Base-by-base conservation (phyloP, 2,797 vertebrate genomes). In the Fundulus diaphanus region DNA sequence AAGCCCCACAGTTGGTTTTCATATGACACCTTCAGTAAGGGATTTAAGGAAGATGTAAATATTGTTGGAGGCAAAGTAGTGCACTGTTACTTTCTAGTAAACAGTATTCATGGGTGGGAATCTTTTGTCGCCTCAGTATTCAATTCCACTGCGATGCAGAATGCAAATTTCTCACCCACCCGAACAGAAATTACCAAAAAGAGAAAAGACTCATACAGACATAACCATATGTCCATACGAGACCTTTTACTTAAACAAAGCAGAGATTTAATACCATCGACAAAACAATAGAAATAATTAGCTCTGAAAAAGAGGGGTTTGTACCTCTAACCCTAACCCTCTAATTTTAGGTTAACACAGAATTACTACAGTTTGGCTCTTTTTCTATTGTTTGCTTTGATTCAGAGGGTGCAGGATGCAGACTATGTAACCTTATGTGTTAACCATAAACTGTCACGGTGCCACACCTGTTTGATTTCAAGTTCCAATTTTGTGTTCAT, bases 1-100 rank as follows among this genome's bases (percentile, higher is more conserved):
- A 83, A 68, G 8, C 37, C 9, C 67, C 22, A 12, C 46, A n/a
- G 83, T 80, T 66, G 37, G 22, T 63, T 82, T 75, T 78, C 54
- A 31, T 49, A 3, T 72, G 61, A 42, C 59, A 63, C 69, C 40
- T 72, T 27, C 33, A 70, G 83, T 84, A 77, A 81, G 35, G 20
- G 31, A 81, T 73, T 37, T 8, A 9, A 40, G 24, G 51, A 70
- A 79, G 78, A 73, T 66, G 35, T 66, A 13, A 66, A 66, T 42
- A 66, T 88, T 66, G 71, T 27, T 16, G 15, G 51, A 66, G 2
- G 15, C 13, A 18, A 49, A 78, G 40, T 49, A 29, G 46, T 59
- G 70, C 72, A 70, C n/a, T 40, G 16, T 24, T 33, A 40, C 29
- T 59, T 51, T 51, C 1, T 24, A 20, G 61, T 33, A 15, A 57